Evolutionary conservation across 37 sponge, comb jelly and placozoan species (phyloP), one percentile per base, ranked within the genome.

Genomic region (Chondrilla cf. caribensis): DNA sequence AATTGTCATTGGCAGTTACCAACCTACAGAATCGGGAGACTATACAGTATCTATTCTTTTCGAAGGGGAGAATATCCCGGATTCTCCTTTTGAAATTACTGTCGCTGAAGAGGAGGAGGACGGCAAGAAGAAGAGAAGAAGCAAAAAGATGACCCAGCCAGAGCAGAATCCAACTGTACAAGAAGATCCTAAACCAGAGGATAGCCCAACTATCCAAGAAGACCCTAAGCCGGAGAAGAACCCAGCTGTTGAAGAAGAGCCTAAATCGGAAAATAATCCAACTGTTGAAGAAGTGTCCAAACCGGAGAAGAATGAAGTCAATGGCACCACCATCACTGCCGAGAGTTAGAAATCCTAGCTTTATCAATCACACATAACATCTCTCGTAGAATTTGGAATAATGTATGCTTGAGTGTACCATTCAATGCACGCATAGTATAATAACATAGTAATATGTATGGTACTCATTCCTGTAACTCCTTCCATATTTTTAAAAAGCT

Each of bases 21-120:
- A 83, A 32, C 95, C 95, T 0, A 82, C 42, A 22, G 85, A 86
- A 58, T 65, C 84, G 18, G 95, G 95, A 36, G 95, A 94, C 39
- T 94, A 91, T 55, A 80, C 66, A 26, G 81, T 94, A 9, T 59
- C 89, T 1, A 84, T 94, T 36, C 70, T 82, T 0, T 94, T 92
- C 85, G 81, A 86, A 31, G 92, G 84, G 0, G 58, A 38, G 15
- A 81, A 94, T 37, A 71, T 94, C 21, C 95, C 95, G 28, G 84
- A 84, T 31, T 88, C 92, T 58, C 95, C 95, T 25, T 94, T 94
- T 82, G 58, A 76, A 25, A 83, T 94, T 15, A 33, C 1, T 8
- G 78, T 88, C 19, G 26, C 38, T 41, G 81, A 78, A 6, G 71
- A 70, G 18, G 71, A 36, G 35, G 71, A 70, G 35, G 39, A 36